Conservation (phyloP, 2,113 vertebrate species). For the Ardeotis arabs region DNA sequence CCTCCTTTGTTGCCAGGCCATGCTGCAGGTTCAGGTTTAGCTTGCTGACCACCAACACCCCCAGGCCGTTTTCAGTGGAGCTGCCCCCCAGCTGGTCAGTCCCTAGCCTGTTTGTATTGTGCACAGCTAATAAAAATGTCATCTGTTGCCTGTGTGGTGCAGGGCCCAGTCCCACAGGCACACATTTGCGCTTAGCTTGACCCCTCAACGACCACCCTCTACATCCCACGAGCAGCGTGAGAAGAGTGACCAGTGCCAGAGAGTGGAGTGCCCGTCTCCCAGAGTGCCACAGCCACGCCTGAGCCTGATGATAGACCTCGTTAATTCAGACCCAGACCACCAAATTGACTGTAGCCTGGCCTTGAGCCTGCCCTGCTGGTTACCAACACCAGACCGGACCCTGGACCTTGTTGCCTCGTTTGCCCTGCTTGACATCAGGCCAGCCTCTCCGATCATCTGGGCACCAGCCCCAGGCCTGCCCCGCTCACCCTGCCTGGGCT, state of each 20-base stretch:
- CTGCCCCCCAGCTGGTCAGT: not conserved
- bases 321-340: not conserved
- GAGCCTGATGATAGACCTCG: too few relatives aligned
- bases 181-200: not conserved
- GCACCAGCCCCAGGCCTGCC: not conserved
- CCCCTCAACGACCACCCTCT: not conserved
- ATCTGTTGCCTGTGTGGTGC: not conserved
- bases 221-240: rapidly evolving
- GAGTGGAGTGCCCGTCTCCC: not conserved
- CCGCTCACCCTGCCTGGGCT: not conserved
- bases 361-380: not conserved
- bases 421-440: too few relatives aligned
- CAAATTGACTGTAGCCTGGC: too few relatives aligned
- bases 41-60: not conserved
- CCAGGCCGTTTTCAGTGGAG: not conserved
- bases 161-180: not conserved
- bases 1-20: not conserved
- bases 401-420: rapidly evolving
- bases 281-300: not conserved
- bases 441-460: not conserved
- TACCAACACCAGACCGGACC: rapidly evolving
- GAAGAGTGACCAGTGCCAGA: not conserved
- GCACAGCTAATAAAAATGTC: not conserved
- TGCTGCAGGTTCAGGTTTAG: not conserved
- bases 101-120: not conserved